Evolutionary conservation across 2,888 invertebrate species (phyloP), one percentile per base, ranked within the genome.

Genomic region (Cenopis cana): DNA sequence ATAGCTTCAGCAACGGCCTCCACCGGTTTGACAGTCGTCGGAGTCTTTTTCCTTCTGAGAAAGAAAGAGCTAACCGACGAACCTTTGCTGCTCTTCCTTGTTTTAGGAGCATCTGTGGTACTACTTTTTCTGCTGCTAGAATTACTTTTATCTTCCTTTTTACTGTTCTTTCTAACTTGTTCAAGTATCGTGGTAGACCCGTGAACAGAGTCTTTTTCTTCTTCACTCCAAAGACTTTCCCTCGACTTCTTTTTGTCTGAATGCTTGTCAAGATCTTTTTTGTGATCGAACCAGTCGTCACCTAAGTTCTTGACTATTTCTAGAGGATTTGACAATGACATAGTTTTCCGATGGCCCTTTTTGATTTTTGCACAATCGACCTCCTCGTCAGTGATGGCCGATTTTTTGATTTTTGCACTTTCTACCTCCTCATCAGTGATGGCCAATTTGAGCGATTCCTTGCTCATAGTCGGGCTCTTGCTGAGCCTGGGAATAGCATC

Each of bases 151-250:
- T 89, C 88, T 71, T 91, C 91, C 74, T 93, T 93, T 74, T 88
- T 91, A 73, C 89, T 90, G 69, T 88, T 90, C 74, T 91, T 93
- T 68, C 89, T 88, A 9, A 84, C 79, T 68, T 88, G 88, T 71
- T 91, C 89, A 1, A 93, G 77, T 78, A 90, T 88, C 74, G 88
- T 83, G 38, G 84, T 82, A 0, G 91, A 91, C 0, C 89, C 93
- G 38, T 90, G 85, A 56, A 92, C 86, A 1, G 91, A 91, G 69
- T 93, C 93, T 72, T 86, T 86, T 68, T 92, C 92, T 77, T 93
- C 93, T 76, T 93, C 93, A 68, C 93, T 93, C 90, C 91, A 92
- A n/a, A 93, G 85, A 62, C 92, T 93, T 74, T 93, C 93, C 73
- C 89, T 87, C 0, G 93, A 93, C 73, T 93, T 93, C 75, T 90